Conservation (phyloP, 2,888 invertebrate species). For the Dynastes tityus region DNA sequence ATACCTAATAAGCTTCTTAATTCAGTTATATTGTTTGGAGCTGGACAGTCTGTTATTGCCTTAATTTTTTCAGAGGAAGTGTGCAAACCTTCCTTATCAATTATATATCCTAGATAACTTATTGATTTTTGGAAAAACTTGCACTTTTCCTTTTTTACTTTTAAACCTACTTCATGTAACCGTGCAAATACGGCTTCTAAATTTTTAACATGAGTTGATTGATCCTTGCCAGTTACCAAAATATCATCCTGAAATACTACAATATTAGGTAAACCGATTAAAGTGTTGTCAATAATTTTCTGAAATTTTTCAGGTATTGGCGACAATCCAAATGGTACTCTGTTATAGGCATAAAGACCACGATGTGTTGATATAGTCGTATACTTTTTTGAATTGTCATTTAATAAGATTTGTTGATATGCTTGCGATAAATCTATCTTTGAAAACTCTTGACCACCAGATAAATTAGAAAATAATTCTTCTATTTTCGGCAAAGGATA, state of each 20-base stretch:
- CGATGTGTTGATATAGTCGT: conserved; percentile 61
- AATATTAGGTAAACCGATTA: conserved; percentile 32
- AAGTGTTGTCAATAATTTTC: neutral
- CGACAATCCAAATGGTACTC: conserved; percentile 40
- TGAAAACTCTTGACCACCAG: conserved; percentile 55
- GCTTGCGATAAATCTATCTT: conserved; percentile 62
- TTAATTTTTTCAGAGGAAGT: no score
- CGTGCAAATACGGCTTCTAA: no score
- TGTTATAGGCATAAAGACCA: conserved; percentile 56
- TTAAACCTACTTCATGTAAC: conserved; percentile 3
- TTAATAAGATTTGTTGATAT: conserved; percentile 60
- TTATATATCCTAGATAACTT: no score
- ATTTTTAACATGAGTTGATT: no score
- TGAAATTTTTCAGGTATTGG: conserved; percentile 39
- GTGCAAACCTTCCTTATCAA: no score
- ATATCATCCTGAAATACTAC: conserved; percentile 36
- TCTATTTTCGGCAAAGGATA: conserved; percentile 46
- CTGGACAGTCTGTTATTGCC: no score
- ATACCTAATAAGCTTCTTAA: no score
- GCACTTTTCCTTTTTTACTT: conserved; percentile 16
- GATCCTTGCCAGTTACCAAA: conserved; percentile 35
- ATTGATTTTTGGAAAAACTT: no score
- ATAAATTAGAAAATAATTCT: conserved; percentile 45
- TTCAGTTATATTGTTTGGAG: no score
- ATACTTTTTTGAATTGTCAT: conserved; percentile 58